phyloP scores from a whole-genome alignment of 2,888 invertebrate genomes.

The Drosophila mayaguana region DNA sequence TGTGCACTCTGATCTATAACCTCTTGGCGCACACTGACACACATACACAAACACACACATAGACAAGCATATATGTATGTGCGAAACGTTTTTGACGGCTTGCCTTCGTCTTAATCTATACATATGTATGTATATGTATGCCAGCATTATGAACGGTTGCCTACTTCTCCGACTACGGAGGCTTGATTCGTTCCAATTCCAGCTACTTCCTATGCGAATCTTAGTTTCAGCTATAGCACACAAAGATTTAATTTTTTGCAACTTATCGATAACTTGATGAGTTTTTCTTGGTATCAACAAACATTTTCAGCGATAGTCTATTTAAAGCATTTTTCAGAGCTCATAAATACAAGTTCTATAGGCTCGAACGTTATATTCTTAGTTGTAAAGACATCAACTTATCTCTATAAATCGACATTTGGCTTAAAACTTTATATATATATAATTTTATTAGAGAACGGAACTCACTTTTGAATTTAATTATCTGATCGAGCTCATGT shows the following conservation, averaged over 20 bases:
- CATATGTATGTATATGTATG: neutral
- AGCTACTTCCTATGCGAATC: neutral
- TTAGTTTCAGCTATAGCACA: neutral
- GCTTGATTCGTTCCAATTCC: neutral
- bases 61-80: neutral
- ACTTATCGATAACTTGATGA: neutral
- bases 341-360: neutral
- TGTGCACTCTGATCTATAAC: slow-evolving; percentile 3
- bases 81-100: neutral
- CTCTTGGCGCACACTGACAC: neutral
- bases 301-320: neutral
- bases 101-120: neutral
- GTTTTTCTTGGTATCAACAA: neutral
- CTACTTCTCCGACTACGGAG: neutral
- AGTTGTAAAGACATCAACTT: neutral
- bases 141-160: neutral
- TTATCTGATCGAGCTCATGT: too few relatives aligned
- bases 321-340: neutral
- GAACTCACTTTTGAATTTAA: too few relatives aligned
- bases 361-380: neutral
- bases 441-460: neutral
- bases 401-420: neutral
- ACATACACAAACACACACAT: neutral
- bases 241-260: neutral
- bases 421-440: neutral